Percentiles rank a stretch among this genome's conserved stretches.
Conservation (phyloP, 2,797 vertebrate genomes). For the Synaphobranchus kaupii region DNA sequence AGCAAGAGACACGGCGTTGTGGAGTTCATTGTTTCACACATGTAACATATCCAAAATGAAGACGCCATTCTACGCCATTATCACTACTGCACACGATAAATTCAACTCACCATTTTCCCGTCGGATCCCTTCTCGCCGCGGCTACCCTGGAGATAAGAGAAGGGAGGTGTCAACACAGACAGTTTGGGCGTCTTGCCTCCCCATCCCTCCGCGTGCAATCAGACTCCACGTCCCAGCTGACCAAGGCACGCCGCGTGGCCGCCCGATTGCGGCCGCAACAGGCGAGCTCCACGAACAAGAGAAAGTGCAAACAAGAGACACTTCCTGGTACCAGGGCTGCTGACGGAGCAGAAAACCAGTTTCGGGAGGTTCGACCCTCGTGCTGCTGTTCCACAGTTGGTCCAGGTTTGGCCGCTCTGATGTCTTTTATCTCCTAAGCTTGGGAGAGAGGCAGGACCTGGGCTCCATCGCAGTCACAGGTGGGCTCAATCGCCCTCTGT, state of each 20-base stretch:
- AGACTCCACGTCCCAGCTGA: not conserved
- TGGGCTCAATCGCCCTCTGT: not conserved
- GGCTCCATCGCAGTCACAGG: not conserved
- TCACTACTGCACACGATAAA: conserved; percentile 16
- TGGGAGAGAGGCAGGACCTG: not conserved
- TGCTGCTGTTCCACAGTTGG: not conserved
- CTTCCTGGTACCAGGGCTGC: not conserved
- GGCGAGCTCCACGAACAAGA: not conserved
- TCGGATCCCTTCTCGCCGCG: conserved; percentile 67
- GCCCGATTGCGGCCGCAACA: not conserved
- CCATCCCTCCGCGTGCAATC: not conserved
- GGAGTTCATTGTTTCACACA: too few species aligned
- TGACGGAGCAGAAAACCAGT: not conserved
- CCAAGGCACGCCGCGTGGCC: not conserved
- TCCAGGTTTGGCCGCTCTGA: not conserved
- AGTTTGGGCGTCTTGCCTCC: conserved; percentile 53
- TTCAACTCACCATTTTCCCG: conserved; percentile 69
- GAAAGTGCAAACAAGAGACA: not conserved
- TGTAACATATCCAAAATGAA: not conserved
- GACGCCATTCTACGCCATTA: conserved; percentile 7
- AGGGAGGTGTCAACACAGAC: not conserved
- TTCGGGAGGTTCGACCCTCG: not conserved
- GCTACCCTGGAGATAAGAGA: conserved; percentile 60
- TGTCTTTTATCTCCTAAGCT: not conserved
- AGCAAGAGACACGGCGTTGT: too few species aligned